These are phyloP conservation scores for Tubiluchus corallicola DNA, from an alignment of 2,888 invertebrate species.

Conservation along the genomic window DNA sequence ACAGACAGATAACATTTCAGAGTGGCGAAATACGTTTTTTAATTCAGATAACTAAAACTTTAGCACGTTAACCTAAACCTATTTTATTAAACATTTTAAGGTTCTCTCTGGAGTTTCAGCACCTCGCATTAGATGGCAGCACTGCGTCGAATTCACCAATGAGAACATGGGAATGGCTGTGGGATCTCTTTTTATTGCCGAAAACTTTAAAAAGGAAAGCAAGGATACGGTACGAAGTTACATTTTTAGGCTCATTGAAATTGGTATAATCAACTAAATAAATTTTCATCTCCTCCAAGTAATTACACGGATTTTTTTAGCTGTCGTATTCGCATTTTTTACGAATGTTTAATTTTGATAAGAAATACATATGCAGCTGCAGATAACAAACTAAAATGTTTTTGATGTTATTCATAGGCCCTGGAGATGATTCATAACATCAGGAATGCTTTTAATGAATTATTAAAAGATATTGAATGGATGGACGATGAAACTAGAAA, in stretches of 20 bases:
- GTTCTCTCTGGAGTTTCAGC: constrained; percentile 50
- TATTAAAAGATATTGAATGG: constrained; percentile 49
- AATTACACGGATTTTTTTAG: too few relatives aligned
- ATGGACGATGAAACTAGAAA: constrained; percentile 22
- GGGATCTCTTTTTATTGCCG: constrained; percentile 59
- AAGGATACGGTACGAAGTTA: constrained; percentile 41
- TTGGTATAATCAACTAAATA: too few relatives aligned
- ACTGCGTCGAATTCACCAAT: constrained; percentile 66
- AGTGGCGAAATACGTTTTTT: too few relatives aligned
- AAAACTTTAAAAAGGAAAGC: constrained; percentile 61
- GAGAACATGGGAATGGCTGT: constrained; percentile 71
- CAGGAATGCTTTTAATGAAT: constrained; percentile 63
- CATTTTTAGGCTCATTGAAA: too few relatives aligned
- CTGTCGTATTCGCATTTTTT: too few relatives aligned
- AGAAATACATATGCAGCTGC: constrained; percentile 8
- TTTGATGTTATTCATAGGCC: constrained; percentile 47
- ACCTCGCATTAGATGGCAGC: constrained; percentile 39
- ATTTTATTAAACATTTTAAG: too few relatives aligned
- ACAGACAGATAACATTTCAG: too few relatives aligned
- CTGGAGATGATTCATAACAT: constrained; percentile 69
- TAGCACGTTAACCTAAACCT: too few relatives aligned
- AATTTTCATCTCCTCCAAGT: too few relatives aligned
- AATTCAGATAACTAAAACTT: too few relatives aligned
- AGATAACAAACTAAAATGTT: too few relatives aligned
- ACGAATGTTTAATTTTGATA: too few relatives aligned